Evolutionary conservation across 2,888 invertebrate species (phyloP).

Genomic region (Callyntrura guangdongensis): DNA sequence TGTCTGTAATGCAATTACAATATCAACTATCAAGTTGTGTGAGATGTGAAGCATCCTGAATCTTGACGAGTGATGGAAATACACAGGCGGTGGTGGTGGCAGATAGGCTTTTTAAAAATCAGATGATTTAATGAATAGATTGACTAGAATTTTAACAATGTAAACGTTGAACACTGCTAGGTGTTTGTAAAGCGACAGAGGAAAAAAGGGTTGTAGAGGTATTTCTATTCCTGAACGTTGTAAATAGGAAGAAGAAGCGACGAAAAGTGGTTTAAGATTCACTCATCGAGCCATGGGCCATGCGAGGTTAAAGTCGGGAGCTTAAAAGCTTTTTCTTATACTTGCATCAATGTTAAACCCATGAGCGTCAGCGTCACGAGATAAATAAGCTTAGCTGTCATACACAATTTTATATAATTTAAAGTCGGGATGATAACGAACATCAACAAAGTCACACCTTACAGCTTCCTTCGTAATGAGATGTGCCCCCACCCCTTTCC

Average conservation of each 20-base stretch:
- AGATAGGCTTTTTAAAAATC: background rate
- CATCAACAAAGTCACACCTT: slow-evolving; percentile 77
- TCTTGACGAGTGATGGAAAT: background rate
- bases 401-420: slow-evolving; percentile 33
- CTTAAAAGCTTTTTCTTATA: background rate
- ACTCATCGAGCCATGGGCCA: background rate
- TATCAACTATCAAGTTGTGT: background rate
- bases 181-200: too few relatives aligned
- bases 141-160: background rate
- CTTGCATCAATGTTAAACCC: slow-evolving; percentile 2
- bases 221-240: background rate
- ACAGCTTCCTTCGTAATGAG: slow-evolving; percentile 1
- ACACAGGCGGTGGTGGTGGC: background rate
- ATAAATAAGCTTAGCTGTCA: slow-evolving; percentile 21
- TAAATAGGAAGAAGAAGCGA: background rate
- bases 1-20: background rate
- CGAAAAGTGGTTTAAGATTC: background rate
- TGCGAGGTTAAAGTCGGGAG: background rate
- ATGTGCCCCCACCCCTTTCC: slow-evolving; percentile 55
- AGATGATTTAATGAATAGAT: background rate
- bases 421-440: slow-evolving; percentile 65
- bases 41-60: background rate
- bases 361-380: background rate
- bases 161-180: too few relatives aligned
- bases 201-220: background rate